A percentile compares a stretch with the other conserved stretches of the same genome.
These are phyloP conservation scores for Lasioglossum lativentre DNA, from an alignment of 2,888 invertebrate genomes.

Conservation along the genomic window DNA sequence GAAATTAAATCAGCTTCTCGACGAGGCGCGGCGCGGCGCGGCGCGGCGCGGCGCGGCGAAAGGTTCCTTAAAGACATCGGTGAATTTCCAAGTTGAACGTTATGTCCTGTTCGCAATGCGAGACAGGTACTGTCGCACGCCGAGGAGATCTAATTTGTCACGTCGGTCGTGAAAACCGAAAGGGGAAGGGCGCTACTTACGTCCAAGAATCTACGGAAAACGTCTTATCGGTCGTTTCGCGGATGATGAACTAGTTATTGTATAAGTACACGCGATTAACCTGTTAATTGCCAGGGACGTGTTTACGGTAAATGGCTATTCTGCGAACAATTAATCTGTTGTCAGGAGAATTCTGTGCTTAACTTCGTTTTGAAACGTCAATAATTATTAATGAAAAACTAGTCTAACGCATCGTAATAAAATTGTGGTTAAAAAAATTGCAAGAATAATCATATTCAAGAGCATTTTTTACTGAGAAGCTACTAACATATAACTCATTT, in stretches of 20 bases:
- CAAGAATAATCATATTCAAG: too few relatives aligned
- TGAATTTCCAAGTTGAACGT: slow-evolving; percentile 2
- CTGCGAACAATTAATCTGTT: neutral
- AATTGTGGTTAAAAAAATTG: too few relatives aligned
- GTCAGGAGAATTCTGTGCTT: neutral
- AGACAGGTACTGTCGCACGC: neutral
- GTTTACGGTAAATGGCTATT: neutral
- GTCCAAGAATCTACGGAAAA: neutral
- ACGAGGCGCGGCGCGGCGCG: too few relatives aligned
- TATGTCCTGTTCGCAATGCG: neutral
- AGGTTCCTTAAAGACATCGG: neutral
- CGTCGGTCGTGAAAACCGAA: neutral
- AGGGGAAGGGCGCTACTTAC: neutral
- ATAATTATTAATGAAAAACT: neutral
- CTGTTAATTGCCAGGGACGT: neutral
- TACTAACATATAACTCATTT: too few relatives aligned
- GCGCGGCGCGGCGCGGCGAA: neutral
- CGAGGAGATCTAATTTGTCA: slow-evolving; percentile 1
- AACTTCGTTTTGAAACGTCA: neutral
- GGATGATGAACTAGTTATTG: neutral
- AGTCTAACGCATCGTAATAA: neutral
- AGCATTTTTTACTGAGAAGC: too few relatives aligned
- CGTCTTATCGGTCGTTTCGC: neutral
- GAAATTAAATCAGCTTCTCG: neutral
- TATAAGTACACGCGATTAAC: neutral